Conservation (phyloP, 2,113 vertebrate species). For the Sardina pilchardus region DNA sequence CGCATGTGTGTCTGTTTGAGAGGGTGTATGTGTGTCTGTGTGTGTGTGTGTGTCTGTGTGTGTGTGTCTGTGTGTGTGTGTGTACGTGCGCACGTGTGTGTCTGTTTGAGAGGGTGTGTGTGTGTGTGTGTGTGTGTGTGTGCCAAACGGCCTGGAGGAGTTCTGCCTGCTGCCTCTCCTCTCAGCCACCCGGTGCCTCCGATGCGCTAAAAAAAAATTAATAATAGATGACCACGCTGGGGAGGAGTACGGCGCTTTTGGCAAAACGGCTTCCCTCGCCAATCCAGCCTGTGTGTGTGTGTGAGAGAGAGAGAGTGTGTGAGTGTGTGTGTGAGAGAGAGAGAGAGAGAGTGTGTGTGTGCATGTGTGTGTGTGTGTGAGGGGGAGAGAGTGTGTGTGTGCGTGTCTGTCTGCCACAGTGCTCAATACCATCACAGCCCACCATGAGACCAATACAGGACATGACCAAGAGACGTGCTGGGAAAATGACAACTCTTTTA, state of each 20-base stretch:
- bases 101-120: neutral
- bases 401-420: neutral
- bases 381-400: no score
- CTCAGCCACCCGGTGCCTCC: slow-evolving; percentile 28
- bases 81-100: no score
- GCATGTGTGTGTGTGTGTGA: no score
- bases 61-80: no score
- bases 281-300: slow-evolving; percentile 31
- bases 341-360: no score
- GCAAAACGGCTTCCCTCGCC: slow-evolving; percentile 34
- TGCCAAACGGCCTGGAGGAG: slow-evolving; percentile 52
- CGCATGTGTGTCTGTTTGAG: no score
- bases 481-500: neutral
- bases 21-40: no score
- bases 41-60: no score
- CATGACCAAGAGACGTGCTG: neutral
- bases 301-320: neutral
- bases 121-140: slow-evolving; percentile 6
- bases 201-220: neutral
- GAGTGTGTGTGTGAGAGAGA: no score
- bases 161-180: slow-evolving; percentile 21
- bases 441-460: neutral
- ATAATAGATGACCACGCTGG: slow-evolving; percentile 42
- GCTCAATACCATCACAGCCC: neutral
- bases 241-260: slow-evolving; percentile 47